These are phyloP conservation scores for Heliocidaris tuberculata DNA, from an alignment of 35 echinoderm and acorn worm species.

Conservation along the genomic window DNA sequence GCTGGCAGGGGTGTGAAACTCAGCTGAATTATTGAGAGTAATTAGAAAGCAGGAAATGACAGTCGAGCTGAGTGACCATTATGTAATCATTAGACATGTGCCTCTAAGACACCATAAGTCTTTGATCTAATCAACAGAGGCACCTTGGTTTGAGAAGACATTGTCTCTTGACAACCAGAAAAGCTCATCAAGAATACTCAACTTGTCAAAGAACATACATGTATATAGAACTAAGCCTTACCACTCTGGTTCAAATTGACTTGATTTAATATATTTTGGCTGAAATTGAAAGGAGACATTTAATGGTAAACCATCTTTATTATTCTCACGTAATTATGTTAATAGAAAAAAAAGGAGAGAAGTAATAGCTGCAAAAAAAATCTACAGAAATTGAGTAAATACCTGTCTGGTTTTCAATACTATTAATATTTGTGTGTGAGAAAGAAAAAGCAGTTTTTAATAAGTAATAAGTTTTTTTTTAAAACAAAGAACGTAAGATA, in stretches of 20 bases:
- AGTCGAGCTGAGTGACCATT: neutral
- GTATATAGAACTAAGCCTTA: too few species aligned
- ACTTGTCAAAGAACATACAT: too few species aligned
- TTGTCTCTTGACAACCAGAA: neutral
- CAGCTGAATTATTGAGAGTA: conserved; percentile 29
- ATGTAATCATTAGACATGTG: neutral
- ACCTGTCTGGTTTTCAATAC: too few species aligned
- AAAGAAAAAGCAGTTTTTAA: too few species aligned
- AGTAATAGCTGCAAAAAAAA: too few species aligned
- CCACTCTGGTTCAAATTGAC: neutral
- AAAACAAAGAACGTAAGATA: too few species aligned
- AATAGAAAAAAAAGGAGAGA: too few species aligned
- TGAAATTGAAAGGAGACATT: neutral
- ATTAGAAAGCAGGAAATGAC: conserved; percentile 36
- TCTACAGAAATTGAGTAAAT: too few species aligned
- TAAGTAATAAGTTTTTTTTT: too few species aligned
- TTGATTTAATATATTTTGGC: neutral
- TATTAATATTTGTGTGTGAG: too few species aligned
- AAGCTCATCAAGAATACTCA: neutral
- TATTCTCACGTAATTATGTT: neutral
- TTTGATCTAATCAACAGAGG: neutral
- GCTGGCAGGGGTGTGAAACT: neutral
- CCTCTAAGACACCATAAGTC: neutral
- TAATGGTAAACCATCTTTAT: neutral
- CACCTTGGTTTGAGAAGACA: neutral